Percentiles rank a stretch among this genome's conserved stretches.
phyloP scores from a whole-genome alignment of 2,888 invertebrate genomes.

The Lithodes maja region DNA sequence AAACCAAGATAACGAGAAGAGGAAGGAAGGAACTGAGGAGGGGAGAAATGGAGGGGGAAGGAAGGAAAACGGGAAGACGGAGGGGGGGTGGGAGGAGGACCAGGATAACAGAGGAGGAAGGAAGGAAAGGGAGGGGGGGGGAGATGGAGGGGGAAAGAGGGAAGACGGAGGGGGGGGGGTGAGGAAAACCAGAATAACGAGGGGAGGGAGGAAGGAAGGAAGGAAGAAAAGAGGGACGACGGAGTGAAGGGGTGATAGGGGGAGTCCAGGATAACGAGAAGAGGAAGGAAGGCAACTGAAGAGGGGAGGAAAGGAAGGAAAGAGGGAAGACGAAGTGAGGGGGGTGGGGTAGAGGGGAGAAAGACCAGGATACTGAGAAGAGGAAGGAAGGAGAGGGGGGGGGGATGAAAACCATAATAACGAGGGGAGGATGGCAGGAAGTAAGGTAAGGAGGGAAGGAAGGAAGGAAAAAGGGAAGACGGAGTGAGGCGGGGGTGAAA shows the following conservation, averaged over 20 bases:
- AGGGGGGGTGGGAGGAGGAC: not conserved
- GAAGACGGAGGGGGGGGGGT: not conserved
- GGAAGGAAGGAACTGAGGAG: not conserved
- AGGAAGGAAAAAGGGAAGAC: not conserved
- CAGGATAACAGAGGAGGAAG: not conserved
- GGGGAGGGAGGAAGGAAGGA: not conserved
- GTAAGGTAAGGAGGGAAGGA: not conserved
- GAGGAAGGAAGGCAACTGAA: not conserved
- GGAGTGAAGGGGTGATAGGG: not conserved
- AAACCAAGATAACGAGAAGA: not conserved
- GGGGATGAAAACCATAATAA: not conserved
- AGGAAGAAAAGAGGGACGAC: not conserved
- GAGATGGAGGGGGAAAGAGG: not conserved
- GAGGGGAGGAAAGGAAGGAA: not conserved
- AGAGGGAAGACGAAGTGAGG: not conserved
- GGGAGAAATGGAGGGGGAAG: not conserved
- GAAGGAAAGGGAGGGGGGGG: not conserved
- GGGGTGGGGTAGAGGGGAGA: not conserved
- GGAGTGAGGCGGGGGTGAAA: not conserved
- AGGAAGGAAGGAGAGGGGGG: constrained; percentile 9
- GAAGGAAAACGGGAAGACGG: not conserved
- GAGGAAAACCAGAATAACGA: not conserved
- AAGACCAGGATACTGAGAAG: not conserved
- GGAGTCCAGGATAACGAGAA: not conserved
- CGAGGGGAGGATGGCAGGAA: not conserved